Percentiles rank a stretch among this genome's conserved stretches.
These are phyloP conservation scores for Ophiodon elongatus DNA, from an alignment of 2,113 vertebrate species.

Conservation along the genomic window DNA sequence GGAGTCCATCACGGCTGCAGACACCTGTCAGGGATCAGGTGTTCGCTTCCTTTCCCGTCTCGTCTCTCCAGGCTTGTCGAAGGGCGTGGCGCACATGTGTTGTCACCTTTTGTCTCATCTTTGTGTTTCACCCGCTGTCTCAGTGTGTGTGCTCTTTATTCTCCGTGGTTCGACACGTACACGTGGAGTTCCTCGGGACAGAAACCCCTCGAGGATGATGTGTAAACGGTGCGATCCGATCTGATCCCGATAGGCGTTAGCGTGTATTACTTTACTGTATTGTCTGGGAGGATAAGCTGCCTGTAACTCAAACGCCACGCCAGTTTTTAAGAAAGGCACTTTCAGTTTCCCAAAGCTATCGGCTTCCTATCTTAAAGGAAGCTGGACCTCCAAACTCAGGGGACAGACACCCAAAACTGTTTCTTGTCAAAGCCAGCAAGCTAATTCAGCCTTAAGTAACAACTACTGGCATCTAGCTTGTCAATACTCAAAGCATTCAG, in stretches of 20 bases:
- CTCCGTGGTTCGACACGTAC: neutral
- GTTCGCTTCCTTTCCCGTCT: neutral
- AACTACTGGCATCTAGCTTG: too few species aligned
- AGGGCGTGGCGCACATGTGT: neutral
- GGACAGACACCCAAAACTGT: neutral
- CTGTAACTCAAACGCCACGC: neutral
- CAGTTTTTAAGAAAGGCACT: neutral
- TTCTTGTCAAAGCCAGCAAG: neutral
- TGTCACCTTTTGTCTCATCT: neutral
- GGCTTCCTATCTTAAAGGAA: neutral
- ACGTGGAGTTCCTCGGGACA: neutral
- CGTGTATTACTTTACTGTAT: neutral
- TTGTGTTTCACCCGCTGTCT: slow-evolving; percentile 1
- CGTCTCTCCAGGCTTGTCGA: neutral
- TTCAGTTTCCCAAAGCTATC: slow-evolving; percentile 30
- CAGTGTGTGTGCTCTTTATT: neutral
- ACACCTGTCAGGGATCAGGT: slow-evolving; percentile 21
- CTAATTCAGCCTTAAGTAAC: too few species aligned
- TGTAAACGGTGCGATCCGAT: neutral
- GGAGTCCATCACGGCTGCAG: neutral
- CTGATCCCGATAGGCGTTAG: too few species aligned
- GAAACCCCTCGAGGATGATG: neutral
- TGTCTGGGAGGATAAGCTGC: neutral
- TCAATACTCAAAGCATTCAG: too few species aligned
- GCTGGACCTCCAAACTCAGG: neutral